Conservation (phyloP, 2,113 vertebrate genomes). For the Charadrius vociferus region DNA sequence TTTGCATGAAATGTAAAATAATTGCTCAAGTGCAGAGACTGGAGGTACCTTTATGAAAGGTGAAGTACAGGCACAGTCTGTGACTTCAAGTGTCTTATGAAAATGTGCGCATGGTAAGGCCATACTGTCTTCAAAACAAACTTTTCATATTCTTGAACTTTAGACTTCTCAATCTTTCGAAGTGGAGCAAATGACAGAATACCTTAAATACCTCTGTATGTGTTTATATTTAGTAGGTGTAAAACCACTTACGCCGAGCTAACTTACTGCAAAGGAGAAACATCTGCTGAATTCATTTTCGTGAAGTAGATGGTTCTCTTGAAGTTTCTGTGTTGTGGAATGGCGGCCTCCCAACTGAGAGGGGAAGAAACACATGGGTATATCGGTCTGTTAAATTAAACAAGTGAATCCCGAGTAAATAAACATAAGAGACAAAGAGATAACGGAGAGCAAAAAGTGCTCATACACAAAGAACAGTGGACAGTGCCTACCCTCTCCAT, state of each 20-base stretch:
- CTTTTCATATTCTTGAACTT: background rate
- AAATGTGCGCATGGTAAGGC: background rate
- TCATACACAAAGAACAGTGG: background rate
- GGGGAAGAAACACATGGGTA: background rate
- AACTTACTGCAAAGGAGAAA: background rate
- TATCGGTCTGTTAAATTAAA: background rate
- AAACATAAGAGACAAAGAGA: background rate
- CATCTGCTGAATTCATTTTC: background rate
- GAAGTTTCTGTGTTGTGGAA: background rate
- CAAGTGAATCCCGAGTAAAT: background rate
- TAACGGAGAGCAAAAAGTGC: background rate
- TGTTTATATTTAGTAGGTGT: background rate
- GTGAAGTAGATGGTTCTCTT: background rate
- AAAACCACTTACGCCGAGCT: background rate
- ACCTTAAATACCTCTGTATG: background rate
- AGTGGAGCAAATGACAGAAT: background rate
- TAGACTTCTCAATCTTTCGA: background rate
- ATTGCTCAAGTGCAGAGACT: background rate
- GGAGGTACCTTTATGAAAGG: accelerated
- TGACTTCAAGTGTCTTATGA: background rate
- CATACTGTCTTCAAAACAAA: background rate
- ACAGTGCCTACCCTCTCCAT: background rate
- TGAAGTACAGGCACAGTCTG: background rate
- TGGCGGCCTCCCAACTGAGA: background rate
- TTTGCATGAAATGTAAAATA: constrained; percentile 3